These are phyloP conservation scores for Rhodeus uyekii DNA, from an alignment of 2,797 vertebrate genomes.

Conservation along the genomic window DNA sequence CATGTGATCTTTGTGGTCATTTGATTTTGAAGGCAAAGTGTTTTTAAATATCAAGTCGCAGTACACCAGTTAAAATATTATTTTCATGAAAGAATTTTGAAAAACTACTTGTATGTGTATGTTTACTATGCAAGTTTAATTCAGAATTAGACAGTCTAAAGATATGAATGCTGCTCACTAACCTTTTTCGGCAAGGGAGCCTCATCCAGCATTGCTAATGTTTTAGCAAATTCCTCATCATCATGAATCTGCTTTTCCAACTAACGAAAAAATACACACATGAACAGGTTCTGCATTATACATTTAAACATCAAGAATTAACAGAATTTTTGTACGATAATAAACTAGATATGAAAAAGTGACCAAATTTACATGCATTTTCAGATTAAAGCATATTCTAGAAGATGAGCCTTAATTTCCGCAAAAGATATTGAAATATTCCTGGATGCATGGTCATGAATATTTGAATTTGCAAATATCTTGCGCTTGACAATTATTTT, in stretches of 20 bases:
- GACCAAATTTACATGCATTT: background rate
- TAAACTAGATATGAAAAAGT: background rate
- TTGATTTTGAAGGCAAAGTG: background rate
- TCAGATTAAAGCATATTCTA: background rate
- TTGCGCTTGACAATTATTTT: background rate
- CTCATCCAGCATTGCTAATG: constrained; percentile 89
- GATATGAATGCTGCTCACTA: background rate
- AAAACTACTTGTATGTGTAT: background rate
- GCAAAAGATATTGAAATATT: background rate
- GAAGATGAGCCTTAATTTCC: background rate
- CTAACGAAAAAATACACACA: constrained; percentile 65
- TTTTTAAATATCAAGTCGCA: background rate
- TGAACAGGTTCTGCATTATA: background rate
- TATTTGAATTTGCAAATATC: background rate
- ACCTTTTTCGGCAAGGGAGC: constrained; percentile 87
- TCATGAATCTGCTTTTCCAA: constrained; percentile 92
- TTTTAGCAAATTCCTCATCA: constrained; percentile 93
- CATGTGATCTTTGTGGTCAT: background rate
- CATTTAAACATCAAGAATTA: background rate
- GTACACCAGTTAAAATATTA: background rate
- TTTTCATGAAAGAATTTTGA: background rate
- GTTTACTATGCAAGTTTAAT: background rate
- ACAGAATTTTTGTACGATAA: background rate
- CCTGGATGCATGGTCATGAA: background rate
- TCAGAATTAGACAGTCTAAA: background rate